Base-by-base conservation (phyloP, 2,888 invertebrate genomes). In the Seladonia tumulorum region DNA sequence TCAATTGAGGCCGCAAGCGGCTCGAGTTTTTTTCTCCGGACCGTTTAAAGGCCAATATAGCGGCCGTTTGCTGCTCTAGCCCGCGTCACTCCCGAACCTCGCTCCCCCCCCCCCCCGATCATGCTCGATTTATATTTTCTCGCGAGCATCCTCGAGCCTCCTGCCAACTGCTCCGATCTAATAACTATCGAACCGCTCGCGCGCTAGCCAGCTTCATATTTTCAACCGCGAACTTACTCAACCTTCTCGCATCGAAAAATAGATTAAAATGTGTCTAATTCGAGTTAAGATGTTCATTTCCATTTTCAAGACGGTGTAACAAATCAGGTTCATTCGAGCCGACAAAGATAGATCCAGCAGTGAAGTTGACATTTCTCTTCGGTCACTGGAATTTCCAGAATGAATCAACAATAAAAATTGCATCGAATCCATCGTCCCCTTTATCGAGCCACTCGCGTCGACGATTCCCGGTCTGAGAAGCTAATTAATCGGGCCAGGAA, bases 1-100 rank as follows among this genome's bases (percentile, higher is more conserved):
- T 94, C 94, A 93, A 93, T 94, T 92, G 93, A 89, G 88, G 88
- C 88, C 76, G 81, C 90, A 86, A 87, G 86, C 87, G 88, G 86
- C 85, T 82, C 85, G 81, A 90, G 85, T 87, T 92, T 91, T 91
- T 88, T 88, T 89, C 84, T 74, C 81, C 79, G 83, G 81, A 87
- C 79, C 90, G 87, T 90, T 92, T 90, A 88, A 91, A 78, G 88
- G 85, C 90, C 89, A 88, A 92, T 90, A 82, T 86, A 85, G 83
- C 82, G 79, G 29, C 63, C 76, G 39, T 47, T 82, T 63, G 75
- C 71, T 70, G 71, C 63, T 74, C 47, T 63, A 49, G 60, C 70
- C 60, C 60, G n/a, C 82, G 76, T 14, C 72, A 29, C 29, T 63
- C 76, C 29, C 49, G 71, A 78, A 35, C 18, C 74, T 35, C 35